Base-by-base conservation (phyloP, 2,113 vertebrate genomes). In the Catharus bicknelli region DNA sequence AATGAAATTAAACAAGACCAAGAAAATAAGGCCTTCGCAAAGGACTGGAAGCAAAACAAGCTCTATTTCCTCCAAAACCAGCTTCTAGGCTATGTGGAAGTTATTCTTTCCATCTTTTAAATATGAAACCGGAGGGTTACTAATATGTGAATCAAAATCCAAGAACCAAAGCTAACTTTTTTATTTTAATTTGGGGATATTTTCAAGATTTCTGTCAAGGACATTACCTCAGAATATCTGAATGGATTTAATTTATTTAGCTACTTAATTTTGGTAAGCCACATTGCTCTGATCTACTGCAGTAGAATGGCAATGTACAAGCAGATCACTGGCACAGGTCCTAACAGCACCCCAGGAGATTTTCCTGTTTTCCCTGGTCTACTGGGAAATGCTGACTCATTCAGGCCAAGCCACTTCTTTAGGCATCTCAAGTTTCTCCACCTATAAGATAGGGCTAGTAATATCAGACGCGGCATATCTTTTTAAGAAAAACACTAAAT, bases 221-320 rank as follows among this genome's bases (percentile, higher is more conserved):
- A 87, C n/a, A 79, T 88, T 92, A 68, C 53, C 51, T 84, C 29
- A 64, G 47, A 86, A 64, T 67, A 75, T 42, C 54, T 54, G 45
- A 70, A 81, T 26, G 36, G 29, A 59, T 92, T 89, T 81, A 75
- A 63, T 72, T 84, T 89, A 64, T 96, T 94, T 79, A 72, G 32
- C 78, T 92, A 34, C 20, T 92, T 89, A 47, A 18, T 64, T 38
- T 19, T 64, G 47, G 48, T 57, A 79, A 93, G 29, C 22, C 36
- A 53, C n/a, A 14, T 42, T 68, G 14, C 58, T 90, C 58, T 75
- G 66, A 81, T 76, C 29, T 68, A 22, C 42, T 40, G 36, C 22
- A 82, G 54, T 11, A 87, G 62, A 78, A 75, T 54, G 38, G 34
- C 59, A 68, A 2, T 7, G 5, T 27, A 19, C 16, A 17, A 26